A percentile compares a stretch with the other conserved stretches of the same genome.
Evolutionary conservation across 2,888 invertebrate species (phyloP).

Genomic region (Sinotaia quadrata): DNA sequence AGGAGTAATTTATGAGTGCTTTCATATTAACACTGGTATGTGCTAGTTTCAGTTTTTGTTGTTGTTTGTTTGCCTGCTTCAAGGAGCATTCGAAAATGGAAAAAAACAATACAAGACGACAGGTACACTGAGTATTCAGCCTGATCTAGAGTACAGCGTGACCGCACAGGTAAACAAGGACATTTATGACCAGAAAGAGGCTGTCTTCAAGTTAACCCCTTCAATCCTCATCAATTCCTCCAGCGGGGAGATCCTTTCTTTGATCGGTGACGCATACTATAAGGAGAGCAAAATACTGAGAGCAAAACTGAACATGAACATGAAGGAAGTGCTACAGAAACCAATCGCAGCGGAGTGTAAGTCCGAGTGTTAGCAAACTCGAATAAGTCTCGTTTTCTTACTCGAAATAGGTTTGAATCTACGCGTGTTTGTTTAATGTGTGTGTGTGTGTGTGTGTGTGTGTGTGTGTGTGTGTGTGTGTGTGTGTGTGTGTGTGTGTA

Average conservation of each 20-base stretch:
- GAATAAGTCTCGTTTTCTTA: no score
- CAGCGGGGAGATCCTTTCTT: slow-evolving; percentile 12
- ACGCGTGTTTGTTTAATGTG: no score
- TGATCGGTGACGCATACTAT: slow-evolving; percentile 28
- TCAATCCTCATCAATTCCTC: slow-evolving; percentile 25
- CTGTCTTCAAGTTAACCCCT: slow-evolving; percentile 22
- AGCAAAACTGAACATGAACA: slow-evolving; percentile 25
- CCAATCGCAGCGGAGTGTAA: slow-evolving; percentile 34
- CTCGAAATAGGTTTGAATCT: no score
- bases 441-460: no score
- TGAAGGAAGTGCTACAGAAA: slow-evolving; percentile 33
- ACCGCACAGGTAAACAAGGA: slow-evolving; percentile 28
- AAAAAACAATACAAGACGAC: slow-evolving; percentile 13
- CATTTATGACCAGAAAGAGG: slow-evolving; percentile 10
- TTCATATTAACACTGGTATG: no score
- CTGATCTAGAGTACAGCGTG: slow-evolving; percentile 21
- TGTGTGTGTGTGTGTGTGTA: no score
- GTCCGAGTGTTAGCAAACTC: no score
- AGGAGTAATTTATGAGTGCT: no score
- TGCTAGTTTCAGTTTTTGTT: no score
- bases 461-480: no score
- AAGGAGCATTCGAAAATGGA: no score
- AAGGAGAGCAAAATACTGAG: slow-evolving; percentile 27
- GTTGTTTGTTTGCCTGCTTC: no score
- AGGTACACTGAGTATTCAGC: slow-evolving; percentile 13